Conservation (phyloP, 2,888 invertebrate species). For the Rhopalosiphum nymphaeae region DNA sequence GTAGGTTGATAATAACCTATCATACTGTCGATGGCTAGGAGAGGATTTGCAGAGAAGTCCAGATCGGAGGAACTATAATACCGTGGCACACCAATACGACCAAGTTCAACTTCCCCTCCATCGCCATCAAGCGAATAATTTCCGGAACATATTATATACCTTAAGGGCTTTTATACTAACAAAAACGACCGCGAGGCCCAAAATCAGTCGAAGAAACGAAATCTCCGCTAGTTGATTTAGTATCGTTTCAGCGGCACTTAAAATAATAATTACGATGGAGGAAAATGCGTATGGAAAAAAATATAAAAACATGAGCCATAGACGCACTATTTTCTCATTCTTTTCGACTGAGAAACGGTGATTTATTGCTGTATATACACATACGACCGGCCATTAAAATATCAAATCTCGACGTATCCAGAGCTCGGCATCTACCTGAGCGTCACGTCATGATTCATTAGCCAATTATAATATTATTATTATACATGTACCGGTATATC, state of each 20-base stretch:
- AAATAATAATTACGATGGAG: conserved; percentile 36
- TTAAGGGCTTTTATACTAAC: not conserved
- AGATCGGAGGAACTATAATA: not conserved
- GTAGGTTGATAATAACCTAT: not conserved
- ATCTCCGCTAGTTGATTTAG: conserved; percentile 31
- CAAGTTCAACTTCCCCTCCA: not conserved
- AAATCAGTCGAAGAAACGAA: conserved; percentile 14
- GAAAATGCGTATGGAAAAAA: not conserved
- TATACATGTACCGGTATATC: conserved; percentile 33
- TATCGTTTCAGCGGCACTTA: conserved; percentile 44
- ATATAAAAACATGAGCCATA: not conserved
- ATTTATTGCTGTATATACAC: conserved; percentile 42
- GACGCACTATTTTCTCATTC: conserved; percentile 39
- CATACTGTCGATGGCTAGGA: not conserved
- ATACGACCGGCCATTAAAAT: conserved; percentile 43
- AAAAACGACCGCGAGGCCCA: conserved; percentile 31
- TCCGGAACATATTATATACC: not conserved
- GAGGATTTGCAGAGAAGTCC: not conserved
- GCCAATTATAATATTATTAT: conserved; percentile 57
- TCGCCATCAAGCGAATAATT: not conserved
- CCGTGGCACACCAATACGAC: not conserved
- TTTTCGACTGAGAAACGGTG: conserved; percentile 47
- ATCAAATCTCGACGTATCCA: conserved; percentile 63
- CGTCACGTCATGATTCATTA: conserved; percentile 59
- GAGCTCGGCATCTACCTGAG: conserved; percentile 39